Evolutionary conservation across 2,113 vertebrate species (phyloP), one percentile per base, ranked within the genome.

Genomic region (Megaptera novaeangliae): DNA sequence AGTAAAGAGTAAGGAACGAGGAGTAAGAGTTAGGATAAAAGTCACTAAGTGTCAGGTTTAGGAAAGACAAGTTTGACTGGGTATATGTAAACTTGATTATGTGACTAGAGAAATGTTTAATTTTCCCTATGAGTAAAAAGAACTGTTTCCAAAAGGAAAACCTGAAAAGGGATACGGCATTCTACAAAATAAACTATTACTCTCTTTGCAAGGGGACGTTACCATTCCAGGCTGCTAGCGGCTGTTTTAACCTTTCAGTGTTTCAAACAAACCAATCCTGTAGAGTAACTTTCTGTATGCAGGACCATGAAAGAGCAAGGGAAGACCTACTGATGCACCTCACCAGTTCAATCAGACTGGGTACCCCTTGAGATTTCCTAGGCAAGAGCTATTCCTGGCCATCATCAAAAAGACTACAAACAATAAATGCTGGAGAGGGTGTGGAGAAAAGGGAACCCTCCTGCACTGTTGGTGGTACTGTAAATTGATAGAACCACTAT

Each of bases 71-170:
- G 1, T 49, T 77, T 69, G 34, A 20, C 41, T 83, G 39, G 31
- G 7, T 34, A 52, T 29, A 44, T 2, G 5, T 39, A 36, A 3
- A 13, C 49, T 78, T 49, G 1, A 86, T 63, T 63, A 41, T 23
- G 18, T 95, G 17, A 12, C 39, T 55, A 75, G 49, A 89, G 39
- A 95, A 88, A 3, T 59, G 49, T 23, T 81, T 49, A 55, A 23
- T 88, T 75, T 92, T 84, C 23, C 69, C 7, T 31, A 21, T 9
- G 20, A 63, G 6, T 64, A 59, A 31, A 89, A 82, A 88, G 6
- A 57, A 55, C n/a, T 68, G 4, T 77, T 96, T 85, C 36, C 57
- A 63, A 83, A 93, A 75, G 69, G 44, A 25, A 18, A 88, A n/a
- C 2, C 6, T 66, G 11, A 59, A 71, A 83, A 46, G 1, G 1